Evolutionary conservation across 2,113 vertebrate species (phyloP), one percentile per base, ranked within the genome.

Genomic region (Hiodon alosoides): DNA sequence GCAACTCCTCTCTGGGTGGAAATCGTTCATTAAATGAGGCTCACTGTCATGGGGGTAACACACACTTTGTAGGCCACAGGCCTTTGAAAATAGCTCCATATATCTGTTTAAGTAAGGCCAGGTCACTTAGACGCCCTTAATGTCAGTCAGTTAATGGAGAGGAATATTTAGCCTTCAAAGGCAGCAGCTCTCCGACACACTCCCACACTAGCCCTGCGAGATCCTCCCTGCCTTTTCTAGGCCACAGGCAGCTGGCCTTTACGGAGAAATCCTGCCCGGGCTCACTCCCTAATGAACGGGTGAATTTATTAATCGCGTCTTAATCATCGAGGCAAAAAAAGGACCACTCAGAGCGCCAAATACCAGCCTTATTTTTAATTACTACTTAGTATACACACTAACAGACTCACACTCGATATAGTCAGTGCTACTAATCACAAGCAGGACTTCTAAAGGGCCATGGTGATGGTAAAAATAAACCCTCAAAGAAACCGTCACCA

Each of bases 101-200:
- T 90, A 90, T 92, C 89, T 90, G 83, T 87, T 89, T 90, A 89
- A 90, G 88, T 87, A 86, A 89, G 87, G 88, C 85, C 85, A 89
- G 85, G 87, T 86, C 85, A 87, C 85, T 89, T 88, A 89, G 86
- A 88, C 86, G 89, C 83, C 83, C 83, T 88, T 88, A 87, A 90
- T 90, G 89, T 89, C 86, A 83, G 76, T 75, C 83, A 80, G 84
- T 89, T 91, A 89, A 90, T 89, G 86, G 85, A 89, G 86, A 87
- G 82, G 85, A 88, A 90, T 89, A 87, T 88, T 85, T 84, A 85
- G 86, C 77, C 84, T 89, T 90, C 86, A 88, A 90, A 90, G 87
- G 85, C 83, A 83, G 83, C 78, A 79, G 82, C 81, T 80, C 83
- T 76, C 86, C 86, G 88, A 85, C 76, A 81, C 78, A 89, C 86